phyloP scores from a whole-genome alignment of 2,797 vertebrate genomes.

The Malacoctenus gilli region DNA sequence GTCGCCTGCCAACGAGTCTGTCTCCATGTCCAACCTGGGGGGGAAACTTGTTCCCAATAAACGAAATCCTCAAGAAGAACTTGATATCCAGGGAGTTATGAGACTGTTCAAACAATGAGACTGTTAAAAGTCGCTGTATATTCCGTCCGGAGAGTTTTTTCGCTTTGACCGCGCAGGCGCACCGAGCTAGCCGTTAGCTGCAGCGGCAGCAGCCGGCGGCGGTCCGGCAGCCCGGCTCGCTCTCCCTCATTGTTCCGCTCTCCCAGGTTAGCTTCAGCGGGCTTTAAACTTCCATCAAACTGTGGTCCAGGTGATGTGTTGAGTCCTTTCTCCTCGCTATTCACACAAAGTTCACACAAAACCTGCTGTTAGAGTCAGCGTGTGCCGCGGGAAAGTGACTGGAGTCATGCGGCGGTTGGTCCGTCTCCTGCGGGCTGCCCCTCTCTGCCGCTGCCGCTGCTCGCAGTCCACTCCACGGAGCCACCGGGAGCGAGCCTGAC shows the following conservation, averaged over 20 bases:
- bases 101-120: neutral
- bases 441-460: conserved; percentile 11
- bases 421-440: conserved; percentile 16
- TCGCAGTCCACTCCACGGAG: neutral
- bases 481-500: conserved; percentile 37
- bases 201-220: conserved; percentile 22
- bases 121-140: neutral
- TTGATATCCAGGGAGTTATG: fast-evolving
- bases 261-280: conserved; percentile 1
- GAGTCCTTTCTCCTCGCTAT: fast-evolving
- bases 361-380: neutral
- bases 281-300: conserved; percentile 24
- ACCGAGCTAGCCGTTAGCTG: conserved; percentile 60
- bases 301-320: neutral
- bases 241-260: conserved; percentile 49
- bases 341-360: neutral
- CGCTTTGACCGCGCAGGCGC: conserved; percentile 10
- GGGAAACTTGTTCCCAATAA: neutral
- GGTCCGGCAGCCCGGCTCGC: conserved; percentile 51
- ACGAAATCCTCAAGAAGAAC: neutral
- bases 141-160: conserved; percentile 7
- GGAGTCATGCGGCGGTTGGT: neutral
- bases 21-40: conserved; percentile 62
- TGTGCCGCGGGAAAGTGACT: conserved; percentile 17
- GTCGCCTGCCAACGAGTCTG: conserved; percentile 77